Evolutionary conservation across 2,113 vertebrate genomes (phyloP).

Genomic region (Ameiurus melas): DNA sequence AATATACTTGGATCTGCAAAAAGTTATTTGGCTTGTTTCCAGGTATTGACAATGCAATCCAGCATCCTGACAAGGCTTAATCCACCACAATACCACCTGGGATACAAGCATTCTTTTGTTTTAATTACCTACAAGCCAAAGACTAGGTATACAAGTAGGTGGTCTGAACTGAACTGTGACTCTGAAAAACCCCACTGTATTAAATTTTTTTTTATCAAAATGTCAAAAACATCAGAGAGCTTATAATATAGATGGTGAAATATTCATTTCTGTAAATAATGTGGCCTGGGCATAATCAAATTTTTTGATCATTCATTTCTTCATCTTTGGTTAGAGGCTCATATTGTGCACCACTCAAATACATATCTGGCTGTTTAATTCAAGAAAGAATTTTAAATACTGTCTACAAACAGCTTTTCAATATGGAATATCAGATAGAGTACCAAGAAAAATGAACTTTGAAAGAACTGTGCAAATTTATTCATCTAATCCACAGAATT

Average conservation of each 20-base stretch:
- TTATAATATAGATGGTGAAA: background rate
- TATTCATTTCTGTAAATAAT: background rate
- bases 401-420: background rate
- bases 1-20: conserved; percentile 52
- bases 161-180: conserved; percentile 40
- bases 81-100: conserved; percentile 53
- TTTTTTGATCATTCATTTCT: background rate
- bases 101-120: conserved; percentile 50
- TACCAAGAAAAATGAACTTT: background rate
- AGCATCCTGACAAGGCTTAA: conserved; percentile 47
- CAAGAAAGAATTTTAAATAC: background rate
- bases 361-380: background rate
- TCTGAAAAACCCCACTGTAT: background rate
- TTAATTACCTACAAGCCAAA: conserved; percentile 52
- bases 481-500: background rate
- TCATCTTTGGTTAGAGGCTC: background rate
- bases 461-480: background rate
- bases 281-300: background rate
- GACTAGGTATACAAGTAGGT: conserved; percentile 29
- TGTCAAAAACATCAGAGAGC: background rate
- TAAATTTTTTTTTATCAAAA: background rate
- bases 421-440: background rate
- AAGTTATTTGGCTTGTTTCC: conserved; percentile 48
- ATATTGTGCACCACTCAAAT: background rate
- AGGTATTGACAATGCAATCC: conserved; percentile 54